Conservation (phyloP, 2,797 vertebrate species). For the Chelmon rostratus region DNA sequence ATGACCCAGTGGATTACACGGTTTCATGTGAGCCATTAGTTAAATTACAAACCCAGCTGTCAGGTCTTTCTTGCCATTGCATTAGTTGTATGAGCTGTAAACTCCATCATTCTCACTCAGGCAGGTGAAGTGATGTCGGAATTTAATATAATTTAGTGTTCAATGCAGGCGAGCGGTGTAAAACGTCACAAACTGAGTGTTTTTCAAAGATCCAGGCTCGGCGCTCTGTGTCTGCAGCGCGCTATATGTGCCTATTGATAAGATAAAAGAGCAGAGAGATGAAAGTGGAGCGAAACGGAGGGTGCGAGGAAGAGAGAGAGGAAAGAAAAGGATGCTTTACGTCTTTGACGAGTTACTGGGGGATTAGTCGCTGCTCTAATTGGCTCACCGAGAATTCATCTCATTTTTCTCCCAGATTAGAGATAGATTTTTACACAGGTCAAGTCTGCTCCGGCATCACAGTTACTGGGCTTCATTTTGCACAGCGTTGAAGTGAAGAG, state of each 20-base stretch:
- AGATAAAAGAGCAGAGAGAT: slow-evolving; percentile 81
- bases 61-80: slow-evolving; percentile 54
- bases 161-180: slow-evolving; percentile 62
- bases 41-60: slow-evolving; percentile 63
- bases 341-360: slow-evolving; percentile 73
- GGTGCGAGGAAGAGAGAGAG: slow-evolving; percentile 56
- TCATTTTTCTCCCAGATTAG: slow-evolving; percentile 78
- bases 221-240: slow-evolving; percentile 58
- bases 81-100: slow-evolving; percentile 50
- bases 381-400: slow-evolving; percentile 80
- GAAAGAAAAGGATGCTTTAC: slow-evolving; percentile 60
- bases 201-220: slow-evolving; percentile 63
- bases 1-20: slow-evolving; percentile 43
- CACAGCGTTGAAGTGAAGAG: slow-evolving; percentile 29
- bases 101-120: slow-evolving; percentile 46
- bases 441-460: slow-evolving; percentile 57
- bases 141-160: slow-evolving; percentile 68
- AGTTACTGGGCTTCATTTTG: slow-evolving; percentile 55
- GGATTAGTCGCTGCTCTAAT: slow-evolving; percentile 82
- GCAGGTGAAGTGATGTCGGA: slow-evolving; percentile 59
- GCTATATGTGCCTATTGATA: slow-evolving; percentile 74
- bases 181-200: slow-evolving; percentile 66
- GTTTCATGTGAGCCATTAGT: slow-evolving; percentile 59
- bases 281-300: slow-evolving; percentile 72
- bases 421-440: slow-evolving; percentile 73